Conservation (phyloP, 30 jellyfish, hydroid and myxozoan genomes). For the Rhopilema esculentum region DNA sequence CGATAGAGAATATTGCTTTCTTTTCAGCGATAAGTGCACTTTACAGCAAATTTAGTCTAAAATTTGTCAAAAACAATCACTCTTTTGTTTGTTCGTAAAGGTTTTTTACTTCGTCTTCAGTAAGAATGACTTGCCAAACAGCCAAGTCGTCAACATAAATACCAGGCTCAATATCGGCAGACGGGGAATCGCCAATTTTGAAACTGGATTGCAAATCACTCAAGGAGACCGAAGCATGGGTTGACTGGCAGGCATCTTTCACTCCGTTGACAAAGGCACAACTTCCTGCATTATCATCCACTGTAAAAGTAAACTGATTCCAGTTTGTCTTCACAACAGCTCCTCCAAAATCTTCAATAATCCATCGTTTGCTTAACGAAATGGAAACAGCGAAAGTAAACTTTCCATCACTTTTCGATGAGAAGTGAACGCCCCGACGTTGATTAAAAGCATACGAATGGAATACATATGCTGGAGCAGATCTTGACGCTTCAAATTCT, state of each 20-base stretch:
- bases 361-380: slow-evolving; percentile 1
- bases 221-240: neutral
- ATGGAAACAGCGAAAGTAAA: neutral
- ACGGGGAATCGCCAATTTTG: neutral
- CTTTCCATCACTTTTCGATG: too few relatives aligned
- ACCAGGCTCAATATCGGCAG: neutral
- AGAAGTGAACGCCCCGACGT: too few relatives aligned
- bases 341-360: neutral
- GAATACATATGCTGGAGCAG: too few relatives aligned
- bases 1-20: too few relatives aligned
- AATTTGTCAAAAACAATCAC: too few relatives aligned
- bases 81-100: slow-evolving; percentile 28
- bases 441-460: too few relatives aligned
- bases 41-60: too few relatives aligned
- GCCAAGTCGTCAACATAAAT: slow-evolving; percentile 34
- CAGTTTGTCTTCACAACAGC: slow-evolving; percentile 1
- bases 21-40: too few relatives aligned
- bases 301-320: slow-evolving; percentile 38
- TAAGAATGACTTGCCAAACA: neutral
- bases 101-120: neutral
- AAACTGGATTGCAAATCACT: neutral
- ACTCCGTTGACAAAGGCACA: slow-evolving; percentile 39
- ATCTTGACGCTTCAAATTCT: neutral
- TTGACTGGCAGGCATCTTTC: neutral
- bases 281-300: neutral